Percentiles rank a stretch among this genome's conserved stretches.
These are phyloP conservation scores for Acleris emargana DNA, from an alignment of 2,888 invertebrate genomes.

Conservation along the genomic window DNA sequence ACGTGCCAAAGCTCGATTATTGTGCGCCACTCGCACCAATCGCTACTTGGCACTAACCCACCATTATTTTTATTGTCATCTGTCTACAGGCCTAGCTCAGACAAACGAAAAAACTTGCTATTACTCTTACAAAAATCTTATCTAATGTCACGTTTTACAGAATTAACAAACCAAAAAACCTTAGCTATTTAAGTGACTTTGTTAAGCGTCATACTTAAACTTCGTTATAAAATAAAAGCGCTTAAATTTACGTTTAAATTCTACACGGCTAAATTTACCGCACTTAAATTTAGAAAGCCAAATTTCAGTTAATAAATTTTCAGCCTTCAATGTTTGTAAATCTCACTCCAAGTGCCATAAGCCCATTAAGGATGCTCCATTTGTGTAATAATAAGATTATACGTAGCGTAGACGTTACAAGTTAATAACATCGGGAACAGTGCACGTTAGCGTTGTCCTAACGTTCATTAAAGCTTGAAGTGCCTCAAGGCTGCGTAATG, in stretches of 20 bases:
- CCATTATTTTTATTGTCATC: slow-evolving; percentile 44
- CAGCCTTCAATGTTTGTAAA: slow-evolving; percentile 10
- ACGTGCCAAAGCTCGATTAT: slow-evolving; percentile 52
- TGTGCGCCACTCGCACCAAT: slow-evolving; percentile 49
- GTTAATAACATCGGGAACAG: slow-evolving; percentile 39
- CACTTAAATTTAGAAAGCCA: neutral
- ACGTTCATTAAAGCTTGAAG: slow-evolving; percentile 55
- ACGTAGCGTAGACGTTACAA: slow-evolving; percentile 34
- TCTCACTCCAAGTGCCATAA: slow-evolving; percentile 10
- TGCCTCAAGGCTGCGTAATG: slow-evolving; percentile 68
- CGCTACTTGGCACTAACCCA: slow-evolving; percentile 49
- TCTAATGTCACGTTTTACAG: neutral
- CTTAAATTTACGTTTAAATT: neutral
- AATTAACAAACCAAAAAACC: slow-evolving; percentile 1
- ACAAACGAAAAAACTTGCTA: slow-evolving; percentile 41
- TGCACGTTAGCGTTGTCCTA: slow-evolving; percentile 48
- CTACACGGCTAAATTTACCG: neutral
- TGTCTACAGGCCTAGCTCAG: slow-evolving; percentile 41
- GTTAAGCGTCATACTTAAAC: neutral
- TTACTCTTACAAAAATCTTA: slow-evolving; percentile 35
- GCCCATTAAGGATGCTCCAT: slow-evolving; percentile 24
- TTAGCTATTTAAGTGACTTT: slow-evolving; percentile 2
- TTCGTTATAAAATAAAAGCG: slow-evolving; percentile 1
- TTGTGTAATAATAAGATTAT: slow-evolving; percentile 32
- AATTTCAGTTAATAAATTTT: slow-evolving; percentile 3